phyloP scores from a whole-genome alignment of 2,797 vertebrate genomes.

The Australoheros facetus region DNA sequence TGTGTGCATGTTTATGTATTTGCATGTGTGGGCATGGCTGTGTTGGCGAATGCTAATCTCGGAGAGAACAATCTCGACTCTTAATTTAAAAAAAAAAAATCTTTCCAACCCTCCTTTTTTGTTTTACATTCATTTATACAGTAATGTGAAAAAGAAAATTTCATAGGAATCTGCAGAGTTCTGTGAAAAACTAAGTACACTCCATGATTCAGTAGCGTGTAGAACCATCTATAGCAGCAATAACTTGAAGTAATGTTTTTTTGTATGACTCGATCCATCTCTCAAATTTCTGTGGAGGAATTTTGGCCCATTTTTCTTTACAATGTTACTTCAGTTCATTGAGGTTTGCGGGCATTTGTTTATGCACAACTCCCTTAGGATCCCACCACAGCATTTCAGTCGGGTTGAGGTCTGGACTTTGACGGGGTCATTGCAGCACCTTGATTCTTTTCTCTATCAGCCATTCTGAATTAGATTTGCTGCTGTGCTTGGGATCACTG shows the following conservation, averaged over 20 bases:
- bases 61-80: neutral
- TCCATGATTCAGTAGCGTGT: too few species aligned
- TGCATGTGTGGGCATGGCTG: neutral
- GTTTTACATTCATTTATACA: too few species aligned
- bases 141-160: too few species aligned
- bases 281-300: too few species aligned
- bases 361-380: too few species aligned
- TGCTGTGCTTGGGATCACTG: neutral
- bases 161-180: too few species aligned
- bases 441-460: neutral
- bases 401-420: neutral
- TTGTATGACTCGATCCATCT: too few species aligned
- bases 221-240: too few species aligned
- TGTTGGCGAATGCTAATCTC: neutral
- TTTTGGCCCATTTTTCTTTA: too few species aligned
- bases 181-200: too few species aligned
- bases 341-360: too few species aligned
- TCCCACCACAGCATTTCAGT: neutral
- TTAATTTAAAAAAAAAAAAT: neutral
- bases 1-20: constrained; percentile 8
- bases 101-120: constrained; percentile 16
- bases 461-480: neutral
- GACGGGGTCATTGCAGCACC: neutral
- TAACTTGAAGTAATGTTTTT: too few species aligned
- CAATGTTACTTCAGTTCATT: neutral